Percentiles rank a stretch among this genome's conserved stretches.
These are phyloP conservation scores for Callyntrura guangdongensis DNA, from an alignment of 2,888 invertebrate species.

Conservation along the genomic window DNA sequence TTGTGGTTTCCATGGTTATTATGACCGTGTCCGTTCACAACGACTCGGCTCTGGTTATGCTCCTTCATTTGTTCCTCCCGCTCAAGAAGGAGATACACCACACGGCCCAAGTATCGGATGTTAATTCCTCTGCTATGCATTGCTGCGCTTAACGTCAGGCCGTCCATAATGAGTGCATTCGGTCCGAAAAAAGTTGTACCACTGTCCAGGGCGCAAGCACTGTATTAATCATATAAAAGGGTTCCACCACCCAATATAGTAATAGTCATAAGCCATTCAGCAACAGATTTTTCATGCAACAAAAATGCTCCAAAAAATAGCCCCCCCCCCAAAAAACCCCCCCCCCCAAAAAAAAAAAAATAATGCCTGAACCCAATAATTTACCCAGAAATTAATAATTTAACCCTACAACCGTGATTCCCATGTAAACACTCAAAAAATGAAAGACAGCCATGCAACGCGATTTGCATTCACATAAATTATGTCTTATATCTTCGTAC, in stretches of 20 bases:
- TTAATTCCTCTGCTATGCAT: constrained; percentile 98
- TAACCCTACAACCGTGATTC: background rate
- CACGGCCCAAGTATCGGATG: constrained; percentile 95
- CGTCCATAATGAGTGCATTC: constrained; percentile 90
- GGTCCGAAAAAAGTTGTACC: constrained; percentile 85
- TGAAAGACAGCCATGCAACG: constrained; percentile 28
- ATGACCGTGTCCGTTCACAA: constrained; percentile 46
- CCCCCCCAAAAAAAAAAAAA: background rate
- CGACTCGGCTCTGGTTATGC: constrained; percentile 41
- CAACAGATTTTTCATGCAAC: constrained; percentile 40
- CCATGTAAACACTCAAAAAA: background rate
- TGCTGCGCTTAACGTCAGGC: constrained; percentile 95
- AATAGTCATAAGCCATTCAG: constrained; percentile 37
- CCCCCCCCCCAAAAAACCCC: background rate
- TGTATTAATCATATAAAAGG: constrained; percentile 76
- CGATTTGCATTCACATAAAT: background rate
- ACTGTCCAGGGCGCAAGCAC: constrained; percentile 85
- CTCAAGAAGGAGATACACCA: constrained; percentile 83
- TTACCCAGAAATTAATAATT: background rate
- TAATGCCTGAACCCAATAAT: background rate
- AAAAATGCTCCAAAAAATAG: background rate
- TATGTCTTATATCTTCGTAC: constrained; percentile 67
- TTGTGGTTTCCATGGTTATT: constrained; percentile 9
- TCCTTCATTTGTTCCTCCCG: constrained; percentile 80
- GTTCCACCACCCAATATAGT: constrained; percentile 79